Base-by-base conservation (phyloP, 2,888 invertebrate species). In the Heliothis peltigera region DNA sequence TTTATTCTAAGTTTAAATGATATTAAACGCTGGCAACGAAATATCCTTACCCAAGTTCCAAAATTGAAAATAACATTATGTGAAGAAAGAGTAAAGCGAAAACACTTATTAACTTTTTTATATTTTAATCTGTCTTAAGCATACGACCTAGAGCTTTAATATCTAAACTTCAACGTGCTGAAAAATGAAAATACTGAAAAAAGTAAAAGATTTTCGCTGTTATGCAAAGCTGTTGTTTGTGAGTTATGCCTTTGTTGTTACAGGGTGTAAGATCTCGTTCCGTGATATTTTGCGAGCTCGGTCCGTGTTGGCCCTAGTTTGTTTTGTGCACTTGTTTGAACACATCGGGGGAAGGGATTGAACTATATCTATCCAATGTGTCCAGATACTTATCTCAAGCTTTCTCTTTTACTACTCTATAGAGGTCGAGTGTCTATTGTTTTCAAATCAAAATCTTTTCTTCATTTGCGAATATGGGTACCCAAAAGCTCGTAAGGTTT, bases 251-350 rank as follows among this genome's bases (percentile, higher is more conserved):
- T 42, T 49, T 68, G 69, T 62, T 75, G 70, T 56, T 47, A 25
- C 32, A 15, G 18, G 51, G 32, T 52, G 28, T 48, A 52, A 71
- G 66, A 75, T 61, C 55, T 53, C 19, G 63, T 60, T 61, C 47
- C 60, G 57, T 63, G 72, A 75, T 75, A 76, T 76, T 76, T 70
- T 51, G 70, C 46, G 53, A 62, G 76, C 47, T 55, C 21, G 15
- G 39, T 56, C 43, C 46, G 52, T 32, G 66, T 46, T n/a, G 46
- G 44, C 3, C 28, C 21, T 15, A 43, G 53, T 66, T 77, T 76
- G 62, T 65, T 56, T 51, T 25, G 54, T 55, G 28, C 22, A 48
- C 35, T 57, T 56, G 65, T 64, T 70, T 74, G 44, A 61, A 70
- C 54, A 57, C 47, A 32, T 52, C 21, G 42, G 19, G 22, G 42